A percentile compares a stretch with the other conserved stretches of the same genome.
Conservation (phyloP, 2,888 invertebrate species). For the Exephanes ischioxanthus region DNA sequence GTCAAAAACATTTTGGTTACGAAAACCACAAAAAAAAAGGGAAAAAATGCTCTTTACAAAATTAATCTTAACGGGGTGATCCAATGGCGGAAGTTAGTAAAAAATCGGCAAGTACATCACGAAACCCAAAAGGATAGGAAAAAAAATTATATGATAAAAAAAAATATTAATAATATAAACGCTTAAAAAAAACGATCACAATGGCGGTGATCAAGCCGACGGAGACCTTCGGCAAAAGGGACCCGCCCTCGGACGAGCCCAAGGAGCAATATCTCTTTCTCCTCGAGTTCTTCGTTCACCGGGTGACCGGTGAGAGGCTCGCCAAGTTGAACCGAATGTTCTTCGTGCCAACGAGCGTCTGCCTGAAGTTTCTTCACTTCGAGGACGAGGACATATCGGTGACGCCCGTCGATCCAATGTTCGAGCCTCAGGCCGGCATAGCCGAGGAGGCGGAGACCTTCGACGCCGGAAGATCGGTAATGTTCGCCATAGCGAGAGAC, state of each 20-base stretch:
- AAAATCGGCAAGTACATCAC: constrained; percentile 28
- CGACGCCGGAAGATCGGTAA: constrained; percentile 88
- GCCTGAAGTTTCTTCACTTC: constrained; percentile 87
- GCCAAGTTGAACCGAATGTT: constrained; percentile 81
- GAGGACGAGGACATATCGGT: constrained; percentile 85
- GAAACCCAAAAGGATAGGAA: constrained; percentile 8
- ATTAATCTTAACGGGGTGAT: not conserved
- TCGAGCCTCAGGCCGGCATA: constrained; percentile 81
- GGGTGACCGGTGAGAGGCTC: constrained; percentile 79
- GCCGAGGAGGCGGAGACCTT: constrained; percentile 81
- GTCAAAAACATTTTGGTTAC: constrained; percentile 22
- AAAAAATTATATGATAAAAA: not conserved
- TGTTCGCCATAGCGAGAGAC: constrained; percentile 87
- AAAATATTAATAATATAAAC: too few relatives aligned
- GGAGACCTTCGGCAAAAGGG: constrained; percentile 54
- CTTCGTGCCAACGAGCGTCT: constrained; percentile 86
- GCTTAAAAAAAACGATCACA: not conserved
- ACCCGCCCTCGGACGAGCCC: constrained; percentile 35
- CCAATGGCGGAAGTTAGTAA: not conserved
- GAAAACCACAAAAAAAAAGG: not conserved
- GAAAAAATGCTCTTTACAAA: constrained; percentile 20
- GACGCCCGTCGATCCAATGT: constrained; percentile 78
- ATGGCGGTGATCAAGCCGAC: constrained; percentile 57
- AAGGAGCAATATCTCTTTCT: constrained; percentile 85
- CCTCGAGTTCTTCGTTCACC: constrained; percentile 88